These are phyloP conservation scores for Drosophila lowei DNA, from an alignment of 1,140 invertebrate genomes.

Conservation along the genomic window DNA sequence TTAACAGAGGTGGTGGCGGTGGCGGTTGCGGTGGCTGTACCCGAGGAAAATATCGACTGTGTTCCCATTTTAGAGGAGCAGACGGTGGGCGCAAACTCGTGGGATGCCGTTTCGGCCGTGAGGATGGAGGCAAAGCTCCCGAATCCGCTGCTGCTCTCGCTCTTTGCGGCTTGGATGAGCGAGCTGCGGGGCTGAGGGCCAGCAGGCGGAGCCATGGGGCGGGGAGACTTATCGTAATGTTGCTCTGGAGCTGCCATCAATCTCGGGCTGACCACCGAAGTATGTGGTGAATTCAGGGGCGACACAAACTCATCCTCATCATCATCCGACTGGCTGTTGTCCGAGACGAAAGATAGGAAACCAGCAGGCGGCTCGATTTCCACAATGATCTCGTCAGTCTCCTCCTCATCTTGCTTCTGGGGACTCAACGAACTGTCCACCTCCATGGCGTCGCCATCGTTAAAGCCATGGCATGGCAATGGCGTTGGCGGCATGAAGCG, in stretches of 20 bases:
- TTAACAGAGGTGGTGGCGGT: conserved; percentile 18
- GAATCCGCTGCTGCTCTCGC: conserved; percentile 57
- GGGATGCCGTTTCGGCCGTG: conserved; percentile 21
- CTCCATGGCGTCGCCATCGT: not conserved
- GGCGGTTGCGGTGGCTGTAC: conserved; percentile 1
- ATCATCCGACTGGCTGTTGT: conserved; percentile 4
- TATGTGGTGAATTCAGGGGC: conserved; percentile 31
- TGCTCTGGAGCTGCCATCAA: not conserved
- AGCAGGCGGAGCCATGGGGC: conserved; percentile 11
- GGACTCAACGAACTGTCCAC: not conserved
- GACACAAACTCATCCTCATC: conserved; percentile 58
- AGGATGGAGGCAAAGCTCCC: conserved; percentile 52
- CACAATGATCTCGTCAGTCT: conserved; percentile 61
- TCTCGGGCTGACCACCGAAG: conserved; percentile 6
- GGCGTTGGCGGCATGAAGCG: conserved; percentile 46
- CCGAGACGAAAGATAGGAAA: not conserved
- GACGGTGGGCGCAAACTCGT: conserved; percentile 59
- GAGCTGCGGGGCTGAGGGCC: conserved; percentile 66
- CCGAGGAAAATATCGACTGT: not conserved
- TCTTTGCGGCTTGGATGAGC: conserved; percentile 11
- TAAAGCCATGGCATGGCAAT: not conserved
- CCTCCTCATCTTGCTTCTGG: not conserved
- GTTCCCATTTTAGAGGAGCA: conserved; percentile 74
- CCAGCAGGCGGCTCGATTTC: conserved; percentile 40
- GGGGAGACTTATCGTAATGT: not conserved